These are phyloP conservation scores for Amblyornis subalaris DNA, from an alignment of 2,113 vertebrate genomes.

Conservation along the genomic window DNA sequence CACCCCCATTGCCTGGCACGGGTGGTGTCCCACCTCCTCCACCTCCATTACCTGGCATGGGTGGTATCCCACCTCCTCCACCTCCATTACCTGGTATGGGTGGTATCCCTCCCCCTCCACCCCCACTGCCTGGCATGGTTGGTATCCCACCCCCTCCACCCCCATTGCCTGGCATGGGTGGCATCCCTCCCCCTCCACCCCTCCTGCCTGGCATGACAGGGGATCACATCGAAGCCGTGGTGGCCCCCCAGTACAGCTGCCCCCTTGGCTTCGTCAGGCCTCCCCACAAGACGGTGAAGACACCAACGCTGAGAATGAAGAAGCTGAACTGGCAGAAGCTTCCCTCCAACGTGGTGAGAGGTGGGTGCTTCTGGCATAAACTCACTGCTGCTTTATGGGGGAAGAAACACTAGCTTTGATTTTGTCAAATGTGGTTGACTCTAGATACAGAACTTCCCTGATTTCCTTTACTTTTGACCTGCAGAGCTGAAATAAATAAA, in stretches of 20 bases:
- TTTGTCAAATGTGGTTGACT: neutral
- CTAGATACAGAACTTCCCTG: neutral
- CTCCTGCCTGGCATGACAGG: neutral
- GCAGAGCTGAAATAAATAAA: neutral
- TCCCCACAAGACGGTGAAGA: conserved; percentile 62
- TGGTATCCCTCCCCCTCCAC: conserved; percentile 35
- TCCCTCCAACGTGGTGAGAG: conserved; percentile 76
- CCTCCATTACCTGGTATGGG: neutral
- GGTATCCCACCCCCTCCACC: conserved; percentile 1
- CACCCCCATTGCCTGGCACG: neutral
- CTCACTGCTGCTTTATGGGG: neutral
- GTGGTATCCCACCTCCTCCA: neutral
- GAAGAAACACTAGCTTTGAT: neutral
- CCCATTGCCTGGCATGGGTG: neutral
- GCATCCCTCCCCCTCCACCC: conserved; percentile 5
- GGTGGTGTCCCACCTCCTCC: neutral
- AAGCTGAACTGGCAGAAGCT: conserved; percentile 99
- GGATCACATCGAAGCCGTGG: conserved; percentile 65
- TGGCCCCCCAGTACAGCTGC: conserved; percentile 69
- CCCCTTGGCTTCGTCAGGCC: conserved; percentile 58
- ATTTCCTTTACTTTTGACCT: neutral
- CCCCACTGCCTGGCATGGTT: neutral
- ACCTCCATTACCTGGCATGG: neutral
- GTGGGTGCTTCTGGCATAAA: conserved; percentile 63
- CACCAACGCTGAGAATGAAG: conserved; percentile 89